Conservation (phyloP, 2,888 invertebrate species). For the Ptychoptera albimana region DNA sequence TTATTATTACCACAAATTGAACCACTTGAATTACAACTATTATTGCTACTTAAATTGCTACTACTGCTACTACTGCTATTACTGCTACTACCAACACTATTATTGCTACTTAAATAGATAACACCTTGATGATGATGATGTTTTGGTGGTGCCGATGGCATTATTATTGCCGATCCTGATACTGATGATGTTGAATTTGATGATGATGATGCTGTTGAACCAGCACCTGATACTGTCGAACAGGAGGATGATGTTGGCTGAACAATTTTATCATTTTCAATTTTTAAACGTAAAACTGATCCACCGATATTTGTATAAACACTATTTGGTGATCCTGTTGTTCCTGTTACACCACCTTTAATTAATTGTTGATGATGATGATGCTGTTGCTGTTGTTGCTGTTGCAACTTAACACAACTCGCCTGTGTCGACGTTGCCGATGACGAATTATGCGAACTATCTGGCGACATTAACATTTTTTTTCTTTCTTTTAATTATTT, state of each 20-base stretch:
- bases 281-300: too few relatives aligned
- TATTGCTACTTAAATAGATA: neutral
- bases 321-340: too few relatives aligned
- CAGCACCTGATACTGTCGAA: neutral
- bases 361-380: too few relatives aligned
- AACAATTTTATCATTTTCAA: too few relatives aligned
- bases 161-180: neutral
- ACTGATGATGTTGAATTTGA: constrained; percentile 5
- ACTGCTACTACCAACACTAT: constrained; percentile 6
- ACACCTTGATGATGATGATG: neutral
- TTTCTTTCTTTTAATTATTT: neutral
- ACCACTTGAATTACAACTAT: neutral
- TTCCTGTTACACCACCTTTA: too few relatives aligned
- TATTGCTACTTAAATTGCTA: constrained; percentile 10
- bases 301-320: too few relatives aligned
- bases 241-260: too few relatives aligned
- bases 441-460: constrained; percentile 22
- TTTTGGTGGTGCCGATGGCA: constrained; percentile 2
- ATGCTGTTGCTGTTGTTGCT: neutral
- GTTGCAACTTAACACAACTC: neutral
- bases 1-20: neutral
- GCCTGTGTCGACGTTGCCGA: neutral
- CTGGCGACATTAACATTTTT: constrained; percentile 32
- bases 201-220: neutral
- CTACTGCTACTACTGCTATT: constrained; percentile 4